Evolutionary conservation across 1,140 invertebrate species (phyloP).

Genomic region (Dufourea novaeangliae): DNA sequence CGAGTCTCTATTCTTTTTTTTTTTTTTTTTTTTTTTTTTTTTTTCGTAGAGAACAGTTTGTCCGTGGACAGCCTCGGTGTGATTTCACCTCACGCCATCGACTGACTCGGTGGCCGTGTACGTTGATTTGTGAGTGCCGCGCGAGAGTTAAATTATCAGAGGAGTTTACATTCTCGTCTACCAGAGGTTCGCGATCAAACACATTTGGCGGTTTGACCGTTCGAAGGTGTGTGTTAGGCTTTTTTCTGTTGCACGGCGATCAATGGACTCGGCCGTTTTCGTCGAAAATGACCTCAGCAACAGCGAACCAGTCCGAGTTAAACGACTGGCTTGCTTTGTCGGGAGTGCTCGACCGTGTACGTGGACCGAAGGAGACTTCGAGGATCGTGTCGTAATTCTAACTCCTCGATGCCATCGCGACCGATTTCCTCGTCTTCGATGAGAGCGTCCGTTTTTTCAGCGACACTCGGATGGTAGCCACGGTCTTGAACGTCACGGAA

Average conservation of each 20-base stretch:
- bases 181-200: neutral
- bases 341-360: neutral
- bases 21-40: too few relatives aligned
- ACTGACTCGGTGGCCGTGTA: neutral
- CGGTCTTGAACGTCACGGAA: neutral
- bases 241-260: neutral
- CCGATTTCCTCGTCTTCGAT: neutral
- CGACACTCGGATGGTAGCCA: neutral
- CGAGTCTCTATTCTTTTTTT: too few relatives aligned
- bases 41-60: too few relatives aligned
- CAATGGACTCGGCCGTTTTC: neutral
- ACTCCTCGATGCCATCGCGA: neutral
- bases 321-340: neutral
- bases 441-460: neutral
- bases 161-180: neutral
- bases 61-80: neutral
- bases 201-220: neutral
- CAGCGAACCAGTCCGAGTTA: neutral
- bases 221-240: neutral
- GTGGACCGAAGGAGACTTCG: neutral
- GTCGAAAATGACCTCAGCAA: neutral
- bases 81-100: neutral
- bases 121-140: neutral
- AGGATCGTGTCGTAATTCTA: conserved; percentile 8
- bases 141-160: neutral